Base-by-base conservation (phyloP, 2,888 invertebrate genomes). In the Artemia sinica region DNA sequence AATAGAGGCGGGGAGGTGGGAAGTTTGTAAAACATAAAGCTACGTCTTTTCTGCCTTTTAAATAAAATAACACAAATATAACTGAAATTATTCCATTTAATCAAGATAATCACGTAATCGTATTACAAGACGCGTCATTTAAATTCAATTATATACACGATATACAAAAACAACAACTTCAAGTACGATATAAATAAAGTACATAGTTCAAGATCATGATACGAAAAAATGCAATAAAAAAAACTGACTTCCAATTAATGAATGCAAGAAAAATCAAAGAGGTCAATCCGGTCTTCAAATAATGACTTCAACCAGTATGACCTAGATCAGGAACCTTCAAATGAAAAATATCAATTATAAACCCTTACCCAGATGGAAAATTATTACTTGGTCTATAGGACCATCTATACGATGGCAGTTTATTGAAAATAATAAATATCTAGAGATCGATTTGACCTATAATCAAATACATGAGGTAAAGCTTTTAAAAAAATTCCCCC, bases 41-140 rank as follows among this genome's bases (percentile, higher is more conserved):
- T 41, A 41, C 2, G 41, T 6, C 41, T 41, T 41, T 41, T 41
- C 41, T 41, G 41, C 41, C 41, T 41, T 41, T 41, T 41, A 3
- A 41, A 41, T 41, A 41, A 41, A 41, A 41, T 41, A 41, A 41
- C 41, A 41, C 41, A 41, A 58, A 9, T 10, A 18, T 58, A n/a
- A 58, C 63, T 58, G 63, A 58, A 58, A 58, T 58, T n/a, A 58
- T 58, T 58, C 28, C 63, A 58, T 58, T 58, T 58, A 58, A 58
- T 58, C 63, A 58, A 58, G 14, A 41, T 41, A 41, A 58, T 58
- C 63, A 58, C 63, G 63, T 58, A n/a, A 58, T 58, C 63, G 63
- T 18, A 58, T n/a, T 58, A 58, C 63, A 58, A 58, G n/a, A 28
- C 63, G 63, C 63, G 11, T n/a, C 63, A 58, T 58, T 58, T 11